Percentiles rank a stretch among this genome's conserved stretches.
Conservation (phyloP, 2,888 invertebrate genomes). For the Allacma fusca region DNA sequence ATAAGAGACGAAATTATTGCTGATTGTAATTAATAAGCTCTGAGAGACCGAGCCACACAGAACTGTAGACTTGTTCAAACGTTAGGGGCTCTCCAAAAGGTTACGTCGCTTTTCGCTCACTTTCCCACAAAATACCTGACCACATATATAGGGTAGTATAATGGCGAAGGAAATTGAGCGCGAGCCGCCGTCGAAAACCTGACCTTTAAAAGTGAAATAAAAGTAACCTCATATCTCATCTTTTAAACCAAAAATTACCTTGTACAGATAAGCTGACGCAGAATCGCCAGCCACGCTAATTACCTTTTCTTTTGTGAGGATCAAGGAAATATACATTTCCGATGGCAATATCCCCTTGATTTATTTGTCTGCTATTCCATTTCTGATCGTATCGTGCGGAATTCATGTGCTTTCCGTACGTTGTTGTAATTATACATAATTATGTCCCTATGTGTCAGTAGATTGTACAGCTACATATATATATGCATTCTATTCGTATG, state of each 20-base stretch:
- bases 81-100: not conserved
- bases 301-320: not conserved
- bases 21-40: not conserved
- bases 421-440: too few species aligned
- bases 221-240: constrained; percentile 5
- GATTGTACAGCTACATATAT: too few species aligned
- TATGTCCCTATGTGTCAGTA: too few species aligned
- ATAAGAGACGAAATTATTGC: not conserved
- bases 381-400: not conserved
- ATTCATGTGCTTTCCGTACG: too few species aligned
- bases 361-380: not conserved
- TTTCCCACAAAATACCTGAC: not conserved
- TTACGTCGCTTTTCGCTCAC: not conserved
- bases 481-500: too few species aligned
- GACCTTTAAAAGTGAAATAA: not conserved
- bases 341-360: not conserved
- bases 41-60: not conserved
- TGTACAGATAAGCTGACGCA: not conserved
- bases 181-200: too few species aligned
- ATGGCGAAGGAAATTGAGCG: too few species aligned
- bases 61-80: not conserved
- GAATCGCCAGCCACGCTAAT: not conserved
- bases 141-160: not conserved
- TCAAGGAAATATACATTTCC: not conserved
- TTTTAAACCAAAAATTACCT: constrained; percentile 2